Percentiles rank a stretch among this genome's conserved stretches.
Evolutionary conservation across 1,140 invertebrate genomes (phyloP).

Genomic region (Camponotus vicinus): DNA sequence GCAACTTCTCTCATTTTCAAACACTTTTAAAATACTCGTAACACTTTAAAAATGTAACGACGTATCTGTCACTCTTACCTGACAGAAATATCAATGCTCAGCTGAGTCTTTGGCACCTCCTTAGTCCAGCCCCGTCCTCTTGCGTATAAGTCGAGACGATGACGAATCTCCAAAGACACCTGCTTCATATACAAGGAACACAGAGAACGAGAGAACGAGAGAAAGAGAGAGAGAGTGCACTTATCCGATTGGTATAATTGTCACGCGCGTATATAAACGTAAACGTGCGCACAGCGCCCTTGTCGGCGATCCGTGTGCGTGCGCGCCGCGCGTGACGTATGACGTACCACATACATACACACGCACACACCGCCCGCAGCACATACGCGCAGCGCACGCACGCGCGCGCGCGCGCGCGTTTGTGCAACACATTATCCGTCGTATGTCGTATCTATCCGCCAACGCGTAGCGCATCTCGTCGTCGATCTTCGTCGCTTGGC

Average conservation of each 20-base stretch:
- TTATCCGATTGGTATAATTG: background rate
- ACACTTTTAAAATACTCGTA: too few relatives aligned
- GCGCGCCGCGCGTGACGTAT: slow-evolving; percentile 54
- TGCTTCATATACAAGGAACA: too few relatives aligned
- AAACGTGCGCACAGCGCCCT: background rate
- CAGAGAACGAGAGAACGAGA: too few relatives aligned
- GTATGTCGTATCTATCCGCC: slow-evolving; percentile 3
- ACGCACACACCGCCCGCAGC: background rate
- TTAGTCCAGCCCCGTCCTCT: too few relatives aligned
- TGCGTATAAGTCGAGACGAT: too few relatives aligned
- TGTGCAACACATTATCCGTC: slow-evolving; percentile 44
- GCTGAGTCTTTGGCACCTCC: too few relatives aligned
- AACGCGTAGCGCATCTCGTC: slow-evolving; percentile 17
- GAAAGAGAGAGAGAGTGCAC: background rate
- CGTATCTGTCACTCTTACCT: too few relatives aligned
- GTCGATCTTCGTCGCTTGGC: slow-evolving; percentile 5
- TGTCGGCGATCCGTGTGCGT: background rate
- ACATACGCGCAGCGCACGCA: background rate
- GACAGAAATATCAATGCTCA: too few relatives aligned
- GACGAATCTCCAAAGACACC: too few relatives aligned
- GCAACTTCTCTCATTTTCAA: too few relatives aligned
- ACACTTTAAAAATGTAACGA: too few relatives aligned
- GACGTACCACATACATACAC: background rate
- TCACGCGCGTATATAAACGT: background rate
- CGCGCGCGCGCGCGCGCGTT: slow-evolving; percentile 26